phyloP scores from a whole-genome alignment of 2,113 vertebrate species.

The Hemicordylus capensis region DNA sequence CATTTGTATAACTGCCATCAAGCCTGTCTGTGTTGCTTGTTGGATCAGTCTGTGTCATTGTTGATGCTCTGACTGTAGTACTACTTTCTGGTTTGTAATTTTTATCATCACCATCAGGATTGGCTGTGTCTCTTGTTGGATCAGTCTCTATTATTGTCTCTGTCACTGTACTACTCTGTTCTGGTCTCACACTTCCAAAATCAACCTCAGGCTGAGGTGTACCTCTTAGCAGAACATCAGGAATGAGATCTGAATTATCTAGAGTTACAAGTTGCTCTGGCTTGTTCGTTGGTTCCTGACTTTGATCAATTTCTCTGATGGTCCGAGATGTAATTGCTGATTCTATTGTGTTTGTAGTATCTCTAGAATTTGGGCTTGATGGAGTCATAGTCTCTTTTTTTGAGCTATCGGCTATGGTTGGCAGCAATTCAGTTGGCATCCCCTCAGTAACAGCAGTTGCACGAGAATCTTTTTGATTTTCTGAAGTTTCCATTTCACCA shows the following conservation, averaged over 20 bases:
- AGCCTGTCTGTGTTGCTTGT: neutral
- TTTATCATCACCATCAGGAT: neutral
- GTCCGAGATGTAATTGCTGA: neutral
- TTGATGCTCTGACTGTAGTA: neutral
- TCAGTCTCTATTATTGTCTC: neutral
- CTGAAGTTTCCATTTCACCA: conserved; percentile 6
- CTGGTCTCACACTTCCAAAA: neutral
- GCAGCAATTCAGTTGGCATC: neutral
- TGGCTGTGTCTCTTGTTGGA: neutral
- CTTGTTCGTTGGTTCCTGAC: neutral
- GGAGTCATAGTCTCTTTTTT: neutral
- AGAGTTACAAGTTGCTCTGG: conserved; percentile 15
- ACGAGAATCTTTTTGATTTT: conserved; percentile 46
- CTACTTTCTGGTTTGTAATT: neutral
- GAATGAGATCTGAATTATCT: neutral
- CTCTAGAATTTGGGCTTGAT: neutral
- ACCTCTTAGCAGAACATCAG: neutral
- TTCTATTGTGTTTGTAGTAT: neutral
- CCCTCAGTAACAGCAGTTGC: neutral
- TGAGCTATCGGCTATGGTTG: conserved; percentile 7
- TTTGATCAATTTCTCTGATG: neutral
- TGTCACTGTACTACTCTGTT: neutral
- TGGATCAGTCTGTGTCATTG: neutral
- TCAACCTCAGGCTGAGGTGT: neutral
- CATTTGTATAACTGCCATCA: neutral